Evolutionary conservation across 1,140 invertebrate genomes (phyloP).

Genomic region (Trichonephila clavata): DNA sequence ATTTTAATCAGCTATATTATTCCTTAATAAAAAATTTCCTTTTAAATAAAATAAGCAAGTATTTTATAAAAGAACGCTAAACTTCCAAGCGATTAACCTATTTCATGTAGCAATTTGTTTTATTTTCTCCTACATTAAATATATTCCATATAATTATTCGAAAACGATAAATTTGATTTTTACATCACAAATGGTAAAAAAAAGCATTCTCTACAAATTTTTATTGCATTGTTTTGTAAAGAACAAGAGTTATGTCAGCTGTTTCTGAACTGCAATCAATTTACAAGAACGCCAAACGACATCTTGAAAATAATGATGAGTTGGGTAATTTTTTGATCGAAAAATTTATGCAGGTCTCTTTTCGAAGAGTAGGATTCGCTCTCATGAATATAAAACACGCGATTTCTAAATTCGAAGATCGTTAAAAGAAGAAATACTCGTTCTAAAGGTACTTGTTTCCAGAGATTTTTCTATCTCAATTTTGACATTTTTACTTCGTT

Average conservation of each 20-base stretch:
- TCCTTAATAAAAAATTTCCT: too few species aligned
- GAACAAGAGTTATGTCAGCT: neutral
- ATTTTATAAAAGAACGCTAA: too few species aligned
- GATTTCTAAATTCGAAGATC: neutral
- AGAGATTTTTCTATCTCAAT: neutral
- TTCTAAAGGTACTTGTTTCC: neutral
- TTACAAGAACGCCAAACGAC: neutral
- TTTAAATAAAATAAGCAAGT: too few species aligned
- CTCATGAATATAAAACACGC: conserved; percentile 20
- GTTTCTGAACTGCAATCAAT: neutral
- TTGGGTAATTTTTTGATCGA: neutral
- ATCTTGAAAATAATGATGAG: neutral
- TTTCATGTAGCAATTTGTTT: neutral
- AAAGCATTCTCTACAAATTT: neutral
- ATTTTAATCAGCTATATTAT: too few species aligned
- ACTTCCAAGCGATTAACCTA: too few species aligned
- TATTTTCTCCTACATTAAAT: neutral
- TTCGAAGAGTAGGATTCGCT: neutral
- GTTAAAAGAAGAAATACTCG: neutral
- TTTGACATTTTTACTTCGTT: neutral
- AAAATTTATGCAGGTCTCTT: neutral
- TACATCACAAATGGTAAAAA: neutral
- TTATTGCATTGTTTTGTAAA: neutral
- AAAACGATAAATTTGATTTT: neutral
- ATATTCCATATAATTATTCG: neutral